A percentile compares a stretch with the other conserved stretches of the same genome.
These are phyloP conservation scores for Sterrhoptilus dennistouni DNA, from an alignment of 2,113 vertebrate genomes.

Conservation along the genomic window DNA sequence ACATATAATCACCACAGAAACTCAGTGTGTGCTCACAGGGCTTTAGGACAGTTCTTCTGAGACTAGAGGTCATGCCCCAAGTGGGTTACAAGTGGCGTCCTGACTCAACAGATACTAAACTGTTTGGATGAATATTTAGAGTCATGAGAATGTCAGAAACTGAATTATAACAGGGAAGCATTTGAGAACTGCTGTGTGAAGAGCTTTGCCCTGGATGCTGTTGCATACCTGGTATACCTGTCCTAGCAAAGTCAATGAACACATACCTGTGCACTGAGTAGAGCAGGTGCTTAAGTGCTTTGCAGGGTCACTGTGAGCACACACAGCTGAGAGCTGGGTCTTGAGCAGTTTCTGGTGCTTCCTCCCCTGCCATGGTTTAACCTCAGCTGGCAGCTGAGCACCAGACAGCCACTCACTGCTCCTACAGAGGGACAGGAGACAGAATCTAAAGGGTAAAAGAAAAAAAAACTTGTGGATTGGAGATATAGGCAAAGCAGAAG, in stretches of 20 bases:
- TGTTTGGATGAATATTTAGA: conserved; percentile 32
- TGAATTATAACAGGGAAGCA: conserved; percentile 26
- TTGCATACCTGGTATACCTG: conserved; percentile 48
- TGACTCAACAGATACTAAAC: conserved; percentile 62
- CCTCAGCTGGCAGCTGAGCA: neutral
- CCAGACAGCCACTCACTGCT: neutral
- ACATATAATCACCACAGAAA: conserved; percentile 48
- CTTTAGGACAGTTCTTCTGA: neutral
- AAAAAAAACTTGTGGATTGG: neutral
- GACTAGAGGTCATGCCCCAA: conserved; percentile 36
- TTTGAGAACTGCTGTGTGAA: conserved; percentile 23
- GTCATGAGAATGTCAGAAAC: conserved; percentile 38
- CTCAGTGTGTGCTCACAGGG: neutral
- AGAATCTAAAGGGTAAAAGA: neutral
- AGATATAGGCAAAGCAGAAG: neutral
- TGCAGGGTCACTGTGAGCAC: neutral
- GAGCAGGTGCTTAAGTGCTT: neutral
- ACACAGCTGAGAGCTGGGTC: neutral
- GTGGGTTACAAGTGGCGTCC: neutral
- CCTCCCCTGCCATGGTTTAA: neutral
- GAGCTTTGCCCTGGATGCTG: neutral
- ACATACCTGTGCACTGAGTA: conserved; percentile 18
- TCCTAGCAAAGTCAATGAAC: conserved; percentile 23
- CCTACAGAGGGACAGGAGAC: neutral
- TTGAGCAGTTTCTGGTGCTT: neutral